Evolutionary conservation across 2,797 vertebrate genomes (phyloP).

Genomic region (Chelon auratus): DNA sequence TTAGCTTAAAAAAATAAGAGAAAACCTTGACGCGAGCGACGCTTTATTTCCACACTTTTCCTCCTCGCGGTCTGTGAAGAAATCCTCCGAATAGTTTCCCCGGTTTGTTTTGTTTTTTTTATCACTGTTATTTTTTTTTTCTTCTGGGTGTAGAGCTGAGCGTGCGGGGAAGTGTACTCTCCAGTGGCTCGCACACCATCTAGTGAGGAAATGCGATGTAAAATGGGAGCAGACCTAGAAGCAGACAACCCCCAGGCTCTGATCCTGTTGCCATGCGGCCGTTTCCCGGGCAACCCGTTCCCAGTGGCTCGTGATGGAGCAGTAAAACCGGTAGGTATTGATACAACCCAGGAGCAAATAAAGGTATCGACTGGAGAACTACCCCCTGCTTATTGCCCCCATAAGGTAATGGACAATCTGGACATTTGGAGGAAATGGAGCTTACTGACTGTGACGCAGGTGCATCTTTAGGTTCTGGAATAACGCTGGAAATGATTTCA

Average conservation of each 20-base stretch:
- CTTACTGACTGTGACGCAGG: slow-evolving; percentile 47
- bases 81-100: slow-evolving; percentile 79
- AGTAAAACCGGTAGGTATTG: slow-evolving; percentile 80
- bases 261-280: slow-evolving; percentile 99
- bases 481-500: background rate
- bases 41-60: slow-evolving; percentile 75
- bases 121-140: too few relatives aligned
- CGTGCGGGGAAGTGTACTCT: slow-evolving; percentile 86
- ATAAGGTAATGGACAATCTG: slow-evolving; percentile 56
- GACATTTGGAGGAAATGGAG: slow-evolving; percentile 46
- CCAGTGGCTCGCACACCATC: slow-evolving; percentile 94
- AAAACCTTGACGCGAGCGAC: slow-evolving; percentile 42
- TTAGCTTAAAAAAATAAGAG: slow-evolving; percentile 37
- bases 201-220: slow-evolving; percentile 92
- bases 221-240: slow-evolving; percentile 90
- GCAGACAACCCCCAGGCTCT: slow-evolving; percentile 94
- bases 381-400: slow-evolving; percentile 53
- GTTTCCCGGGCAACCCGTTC: slow-evolving; percentile 98
- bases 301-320: slow-evolving; percentile 89
- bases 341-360: slow-evolving; percentile 81
- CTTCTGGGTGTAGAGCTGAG: slow-evolving; percentile 77
- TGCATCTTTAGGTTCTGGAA: slow-evolving; percentile 28
- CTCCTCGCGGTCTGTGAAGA: slow-evolving; percentile 68
- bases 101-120: slow-evolving; percentile 59
- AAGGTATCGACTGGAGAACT: slow-evolving; percentile 74